phyloP scores from a whole-genome alignment of 2,888 invertebrate genomes.

The Petrolisthes manimaculis region DNA sequence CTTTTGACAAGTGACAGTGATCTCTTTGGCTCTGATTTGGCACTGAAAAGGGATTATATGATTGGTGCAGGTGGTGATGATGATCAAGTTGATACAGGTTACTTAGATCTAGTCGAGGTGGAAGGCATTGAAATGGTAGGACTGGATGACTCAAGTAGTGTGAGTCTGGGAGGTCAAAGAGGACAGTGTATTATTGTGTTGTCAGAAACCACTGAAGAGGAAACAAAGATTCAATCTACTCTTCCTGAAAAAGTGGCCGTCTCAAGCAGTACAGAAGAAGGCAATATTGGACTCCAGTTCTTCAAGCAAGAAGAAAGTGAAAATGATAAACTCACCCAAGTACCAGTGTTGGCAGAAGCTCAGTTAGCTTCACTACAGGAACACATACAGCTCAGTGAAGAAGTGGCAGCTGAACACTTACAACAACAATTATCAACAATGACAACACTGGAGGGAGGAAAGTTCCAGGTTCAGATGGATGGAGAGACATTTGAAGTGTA shows the following conservation, averaged over 20 bases:
- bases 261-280: background rate
- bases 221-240: conserved; percentile 14
- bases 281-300: background rate
- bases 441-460: conserved; percentile 24
- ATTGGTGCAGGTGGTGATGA: conserved; percentile 3
- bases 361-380: conserved; percentile 37
- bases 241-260: conserved; percentile 12
- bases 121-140: conserved; percentile 50
- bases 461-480: conserved; percentile 52
- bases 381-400: conserved; percentile 39
- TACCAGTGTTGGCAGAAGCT: conserved; percentile 26
- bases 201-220: conserved; percentile 19
- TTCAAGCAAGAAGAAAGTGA: conserved; percentile 19
- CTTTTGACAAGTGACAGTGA: background rate
- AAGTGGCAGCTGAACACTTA: conserved; percentile 25
- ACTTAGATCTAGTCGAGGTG: conserved; percentile 20
- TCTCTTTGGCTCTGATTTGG: conserved; percentile 2
- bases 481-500: conserved; percentile 56
- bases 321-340: conserved; percentile 14
- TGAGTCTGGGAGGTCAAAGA: conserved; percentile 16
- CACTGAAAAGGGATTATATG: conserved; percentile 25
- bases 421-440: conserved; percentile 34
- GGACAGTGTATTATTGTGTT: conserved; percentile 53
- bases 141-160: conserved; percentile 21
- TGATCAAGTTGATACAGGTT: background rate